Evolutionary conservation across 2,888 invertebrate genomes (phyloP).

Genomic region (Griposia aprilina): DNA sequence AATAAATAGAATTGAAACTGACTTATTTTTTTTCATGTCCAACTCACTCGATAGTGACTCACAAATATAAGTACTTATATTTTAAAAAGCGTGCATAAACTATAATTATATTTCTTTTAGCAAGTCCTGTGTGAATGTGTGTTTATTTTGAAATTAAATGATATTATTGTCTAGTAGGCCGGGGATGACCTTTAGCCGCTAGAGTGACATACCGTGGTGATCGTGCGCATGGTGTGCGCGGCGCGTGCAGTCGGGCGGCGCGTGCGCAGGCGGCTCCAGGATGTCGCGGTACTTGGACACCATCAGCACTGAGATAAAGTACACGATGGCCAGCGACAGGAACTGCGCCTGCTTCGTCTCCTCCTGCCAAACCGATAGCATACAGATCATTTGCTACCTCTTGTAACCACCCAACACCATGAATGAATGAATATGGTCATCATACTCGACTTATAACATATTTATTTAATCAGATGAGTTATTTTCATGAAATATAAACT

Average conservation of each 20-base stretch:
- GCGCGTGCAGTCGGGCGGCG: slow-evolving; percentile 85
- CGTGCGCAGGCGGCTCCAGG: slow-evolving; percentile 96
- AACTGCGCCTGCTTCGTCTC: slow-evolving; percentile 99
- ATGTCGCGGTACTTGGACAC: slow-evolving; percentile 99
- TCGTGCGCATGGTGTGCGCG: slow-evolving; percentile 84
- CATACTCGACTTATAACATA: not conserved
- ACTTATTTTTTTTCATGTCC: not conserved
- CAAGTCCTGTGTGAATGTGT: slow-evolving; percentile 34
- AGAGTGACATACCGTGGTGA: slow-evolving; percentile 82
- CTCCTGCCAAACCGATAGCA: slow-evolving; percentile 92
- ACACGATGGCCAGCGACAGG: slow-evolving; percentile 99
- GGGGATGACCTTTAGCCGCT: not conserved
- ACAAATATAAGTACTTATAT: slow-evolving; percentile 37
- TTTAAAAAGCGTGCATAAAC: slow-evolving; percentile 65
- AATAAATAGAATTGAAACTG: not conserved
- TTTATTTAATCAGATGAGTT: not conserved
- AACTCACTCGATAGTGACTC: not conserved
- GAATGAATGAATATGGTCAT: not conserved
- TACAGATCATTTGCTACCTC: slow-evolving; percentile 59
- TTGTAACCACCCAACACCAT: slow-evolving; percentile 23
- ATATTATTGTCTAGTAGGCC: not conserved
- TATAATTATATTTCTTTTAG: slow-evolving; percentile 49
- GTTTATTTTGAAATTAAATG: slow-evolving; percentile 15
- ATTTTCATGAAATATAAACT: not conserved
- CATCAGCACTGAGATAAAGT: slow-evolving; percentile 99